phyloP scores from a whole-genome alignment of 2,888 invertebrate species.

The Pantelozetes paolii region DNA sequence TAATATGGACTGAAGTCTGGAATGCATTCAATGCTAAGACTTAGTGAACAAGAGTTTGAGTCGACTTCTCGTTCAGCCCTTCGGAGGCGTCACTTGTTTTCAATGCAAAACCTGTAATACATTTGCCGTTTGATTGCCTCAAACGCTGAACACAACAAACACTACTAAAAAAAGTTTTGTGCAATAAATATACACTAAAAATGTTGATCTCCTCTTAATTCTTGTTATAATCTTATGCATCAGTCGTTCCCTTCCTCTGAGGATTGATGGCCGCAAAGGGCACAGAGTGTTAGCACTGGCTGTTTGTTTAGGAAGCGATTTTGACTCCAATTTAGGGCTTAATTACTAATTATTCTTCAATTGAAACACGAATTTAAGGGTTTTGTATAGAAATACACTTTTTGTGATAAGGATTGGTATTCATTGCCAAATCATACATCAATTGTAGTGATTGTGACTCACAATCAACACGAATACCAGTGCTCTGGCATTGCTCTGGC shows the following conservation, averaged over 20 bases:
- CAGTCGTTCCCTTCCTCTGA: neutral
- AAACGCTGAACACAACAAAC: neutral
- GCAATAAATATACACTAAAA: neutral
- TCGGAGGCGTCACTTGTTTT: constrained; percentile 27
- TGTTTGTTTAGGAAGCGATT: too few relatives aligned
- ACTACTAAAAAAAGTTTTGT: neutral
- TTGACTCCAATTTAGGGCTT: too few relatives aligned
- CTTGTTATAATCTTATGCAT: neutral
- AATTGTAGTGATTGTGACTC: too few relatives aligned
- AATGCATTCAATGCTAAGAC: constrained; percentile 28
- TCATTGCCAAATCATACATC: too few relatives aligned
- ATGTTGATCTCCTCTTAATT: neutral
- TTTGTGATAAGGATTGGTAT: too few relatives aligned
- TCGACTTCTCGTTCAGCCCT: constrained; percentile 18
- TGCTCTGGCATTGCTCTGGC: too few relatives aligned
- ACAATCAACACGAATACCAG: too few relatives aligned
- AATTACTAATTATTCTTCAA: too few relatives aligned
- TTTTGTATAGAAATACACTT: too few relatives aligned
- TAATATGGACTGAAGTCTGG: constrained; percentile 7
- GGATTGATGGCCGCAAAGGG: neutral
- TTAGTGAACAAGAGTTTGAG: neutral
- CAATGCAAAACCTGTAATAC: constrained; percentile 9
- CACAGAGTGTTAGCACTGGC: neutral
- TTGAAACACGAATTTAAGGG: too few relatives aligned
- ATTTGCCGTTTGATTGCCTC: neutral